phyloP scores from a whole-genome alignment of 2,888 invertebrate genomes.

The Auanema sp. region DNA sequence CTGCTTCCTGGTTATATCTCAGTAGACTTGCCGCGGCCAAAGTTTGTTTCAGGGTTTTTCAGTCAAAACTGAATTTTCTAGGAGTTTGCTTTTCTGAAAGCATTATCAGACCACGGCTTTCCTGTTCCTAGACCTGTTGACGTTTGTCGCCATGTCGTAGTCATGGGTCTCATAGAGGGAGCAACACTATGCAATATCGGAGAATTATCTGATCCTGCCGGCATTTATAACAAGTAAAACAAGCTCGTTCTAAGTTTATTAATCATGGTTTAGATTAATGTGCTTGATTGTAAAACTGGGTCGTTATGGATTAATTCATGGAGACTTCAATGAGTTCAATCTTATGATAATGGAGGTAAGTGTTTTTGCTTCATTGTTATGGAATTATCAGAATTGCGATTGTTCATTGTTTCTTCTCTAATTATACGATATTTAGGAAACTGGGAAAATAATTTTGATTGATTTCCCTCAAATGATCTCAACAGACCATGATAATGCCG shows the following conservation, averaged over 20 bases:
- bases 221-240: constrained; percentile 78
- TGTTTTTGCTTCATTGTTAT: too few relatives aligned
- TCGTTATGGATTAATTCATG: constrained; percentile 93
- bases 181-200: constrained; percentile 65
- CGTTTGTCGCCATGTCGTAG: constrained; percentile 87
- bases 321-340: constrained; percentile 99
- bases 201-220: constrained; percentile 54
- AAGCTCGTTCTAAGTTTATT: neutral
- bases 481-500: constrained; percentile 86
- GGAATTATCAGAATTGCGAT: too few relatives aligned
- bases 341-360: constrained; percentile 74
- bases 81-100: constrained; percentile 93
- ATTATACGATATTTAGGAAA: too few relatives aligned
- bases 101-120: constrained; percentile 83
- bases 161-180: constrained; percentile 86
- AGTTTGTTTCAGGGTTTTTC: neutral
- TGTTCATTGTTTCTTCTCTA: neutral
- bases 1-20: constrained; percentile 89
- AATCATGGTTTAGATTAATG: constrained; percentile 73
- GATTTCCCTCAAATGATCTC: constrained; percentile 99
- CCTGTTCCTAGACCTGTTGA: constrained; percentile 93
- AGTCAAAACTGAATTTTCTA: constrained; percentile 3
- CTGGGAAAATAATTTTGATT: constrained; percentile 81
- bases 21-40: constrained; percentile 84
- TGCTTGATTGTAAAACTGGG: constrained; percentile 85